A percentile compares a stretch with the other conserved stretches of the same genome.
Evolutionary conservation across 64 coral and sea anemone species (phyloP).

Genomic region (Exaiptasia diaphana): DNA sequence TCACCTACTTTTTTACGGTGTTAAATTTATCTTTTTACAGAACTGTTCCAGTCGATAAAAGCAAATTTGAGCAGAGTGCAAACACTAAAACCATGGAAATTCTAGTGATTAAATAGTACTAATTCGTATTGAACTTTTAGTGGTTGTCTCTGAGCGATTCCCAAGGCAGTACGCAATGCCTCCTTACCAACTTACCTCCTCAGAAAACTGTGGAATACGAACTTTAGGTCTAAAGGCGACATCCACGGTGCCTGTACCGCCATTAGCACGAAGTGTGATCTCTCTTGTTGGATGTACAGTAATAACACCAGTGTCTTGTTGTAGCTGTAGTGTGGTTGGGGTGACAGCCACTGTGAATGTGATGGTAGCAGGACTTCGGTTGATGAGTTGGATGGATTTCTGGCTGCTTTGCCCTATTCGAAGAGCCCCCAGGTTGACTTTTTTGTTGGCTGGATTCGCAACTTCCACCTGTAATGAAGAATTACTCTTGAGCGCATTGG

Average conservation of each 20-base stretch:
- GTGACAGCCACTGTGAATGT: conserved; percentile 87
- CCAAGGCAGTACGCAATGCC: too few species aligned
- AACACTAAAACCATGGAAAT: too few species aligned
- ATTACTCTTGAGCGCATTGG: too few species aligned
- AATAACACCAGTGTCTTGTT: conserved; percentile 67
- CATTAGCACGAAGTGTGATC: conserved; percentile 72
- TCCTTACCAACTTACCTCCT: conserved; percentile 67
- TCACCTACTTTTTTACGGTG: too few species aligned
- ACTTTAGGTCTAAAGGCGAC: conserved; percentile 80
- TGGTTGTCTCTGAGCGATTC: too few species aligned
- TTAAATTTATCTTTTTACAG: too few species aligned
- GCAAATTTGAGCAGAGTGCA: too few species aligned
- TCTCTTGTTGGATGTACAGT: conserved; percentile 75
- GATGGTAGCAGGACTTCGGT: conserved; percentile 89
- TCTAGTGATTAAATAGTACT: too few species aligned
- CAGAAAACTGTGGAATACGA: conserved; percentile 90
- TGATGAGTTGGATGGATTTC: conserved; percentile 71
- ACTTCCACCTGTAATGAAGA: conserved; percentile 73
- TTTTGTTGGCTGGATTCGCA: conserved; percentile 64
- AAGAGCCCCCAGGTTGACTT: conserved; percentile 82
- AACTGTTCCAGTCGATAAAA: too few species aligned
- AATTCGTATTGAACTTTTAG: too few species aligned
- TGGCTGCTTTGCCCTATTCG: conserved; percentile 81
- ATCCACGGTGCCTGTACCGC: conserved; percentile 70
- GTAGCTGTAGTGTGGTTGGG: conserved; percentile 66